Conservation (phyloP, 1,140 invertebrate genomes). For the Trichonephila clavata region DNA sequence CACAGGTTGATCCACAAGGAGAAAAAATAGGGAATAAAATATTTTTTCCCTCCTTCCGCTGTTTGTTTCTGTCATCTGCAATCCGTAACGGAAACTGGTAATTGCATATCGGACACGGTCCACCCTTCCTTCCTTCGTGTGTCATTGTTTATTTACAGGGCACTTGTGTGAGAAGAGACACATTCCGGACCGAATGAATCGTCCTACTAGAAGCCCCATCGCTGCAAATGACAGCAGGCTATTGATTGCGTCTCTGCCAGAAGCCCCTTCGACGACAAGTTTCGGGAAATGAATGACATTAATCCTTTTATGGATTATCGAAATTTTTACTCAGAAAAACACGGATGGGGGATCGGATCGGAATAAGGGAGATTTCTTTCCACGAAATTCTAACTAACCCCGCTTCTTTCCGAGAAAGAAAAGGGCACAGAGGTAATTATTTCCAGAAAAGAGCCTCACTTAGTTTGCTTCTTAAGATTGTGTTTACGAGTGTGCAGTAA, state of each 20-base stretch:
- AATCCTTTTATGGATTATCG: slow-evolving; percentile 73
- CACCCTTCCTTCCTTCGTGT: background rate
- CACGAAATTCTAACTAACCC: background rate
- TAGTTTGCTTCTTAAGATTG: slow-evolving; percentile 9
- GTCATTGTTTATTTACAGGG: slow-evolving; percentile 44
- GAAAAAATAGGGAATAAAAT: background rate
- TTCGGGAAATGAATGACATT: slow-evolving; percentile 72
- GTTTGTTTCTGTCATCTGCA: slow-evolving; percentile 30
- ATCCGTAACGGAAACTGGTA: slow-evolving; percentile 49
- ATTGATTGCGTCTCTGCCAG: slow-evolving; percentile 61
- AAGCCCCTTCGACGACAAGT: slow-evolving; percentile 65
- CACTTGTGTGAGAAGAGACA: slow-evolving; percentile 38
- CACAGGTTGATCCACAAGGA: background rate
- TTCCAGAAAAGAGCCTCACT: slow-evolving; percentile 16
- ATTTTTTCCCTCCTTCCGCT: background rate
- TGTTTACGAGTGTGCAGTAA: background rate
- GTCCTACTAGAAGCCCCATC: slow-evolving; percentile 64
- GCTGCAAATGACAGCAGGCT: slow-evolving; percentile 54
- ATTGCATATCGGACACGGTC: slow-evolving; percentile 59
- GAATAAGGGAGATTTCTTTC: slow-evolving; percentile 1
- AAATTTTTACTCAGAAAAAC: slow-evolving; percentile 67
- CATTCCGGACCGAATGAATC: slow-evolving; percentile 8
- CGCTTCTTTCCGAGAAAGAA: slow-evolving; percentile 3
- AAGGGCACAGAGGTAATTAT: slow-evolving; percentile 27
- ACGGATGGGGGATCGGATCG: background rate